Base-by-base conservation (phyloP, 2,113 vertebrate genomes). In the Lepisosteus oculatus region DNA sequence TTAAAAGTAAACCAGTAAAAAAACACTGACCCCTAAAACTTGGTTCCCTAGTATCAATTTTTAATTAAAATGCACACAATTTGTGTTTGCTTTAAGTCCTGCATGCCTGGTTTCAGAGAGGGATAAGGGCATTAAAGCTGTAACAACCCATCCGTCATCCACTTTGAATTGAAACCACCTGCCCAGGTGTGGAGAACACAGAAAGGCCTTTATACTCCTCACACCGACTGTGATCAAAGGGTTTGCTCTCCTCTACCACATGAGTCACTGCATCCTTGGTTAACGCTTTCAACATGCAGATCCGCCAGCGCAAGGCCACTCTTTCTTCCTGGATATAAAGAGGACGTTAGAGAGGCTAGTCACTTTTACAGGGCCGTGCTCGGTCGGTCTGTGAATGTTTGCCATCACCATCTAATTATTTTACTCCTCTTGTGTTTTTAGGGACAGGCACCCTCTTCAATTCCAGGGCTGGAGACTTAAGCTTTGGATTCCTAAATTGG, bases 371-470 rank as follows among this genome's bases (percentile, higher is more conserved):
- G 12, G 70, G 11, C 61, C 42, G 55, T 17, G 65, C 42, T 45
- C 44, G 43, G 17, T 41, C 56, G 73, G 72, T 77, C 41, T 29
- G 29, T 29, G 29, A 29, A 29, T 29, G 29, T 29, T 29, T 29
- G 29, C 29, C 29, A 29, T 29, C 29, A 29, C 29, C 29, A 2
- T 29, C 29, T 29, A 29, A 29, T 29, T 29, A 29, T 29, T 29
- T 29, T 29, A 29, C 29, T 29, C 29, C 29, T 29, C 29, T 29
- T 29, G 29, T 29, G 29, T 29, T 29, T 29, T 29, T 29, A 29
- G 29, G 29, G 29, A 15, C 47, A 44, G 65, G 66, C 61, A 69
- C 69, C 56, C 64, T 69, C 55, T 65, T 72, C 68, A 65, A 45
- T 44, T 64, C 8, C 4, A 43, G 68, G 61, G 14, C 65, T 72